Base-by-base conservation (phyloP, 64 coral and sea anemone species). In the Cladopsammia gracilis region DNA sequence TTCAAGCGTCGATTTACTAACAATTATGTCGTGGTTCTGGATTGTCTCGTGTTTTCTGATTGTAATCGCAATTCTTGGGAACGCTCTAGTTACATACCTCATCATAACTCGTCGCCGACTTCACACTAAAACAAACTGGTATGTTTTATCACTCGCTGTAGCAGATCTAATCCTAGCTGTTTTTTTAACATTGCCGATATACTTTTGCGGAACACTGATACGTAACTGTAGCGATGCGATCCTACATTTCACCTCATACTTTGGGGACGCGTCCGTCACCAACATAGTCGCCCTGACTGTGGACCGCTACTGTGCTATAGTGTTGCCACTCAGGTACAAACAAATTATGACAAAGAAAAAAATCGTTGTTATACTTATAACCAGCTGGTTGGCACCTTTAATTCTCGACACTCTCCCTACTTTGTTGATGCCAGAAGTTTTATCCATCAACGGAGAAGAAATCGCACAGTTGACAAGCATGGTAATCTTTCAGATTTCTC, bases 91-190 rank as follows among this genome's bases (percentile, higher is more conserved):
- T 20, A 75, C 46, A 48, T 75, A 75, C 8, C 43, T 75, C 46
- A 75, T 75, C 44, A 48, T 75, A 15, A 48, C 72, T 16, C 72
- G 72, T 12, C 43, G 18, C 5, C 72, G 46, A 6, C 72, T 75
- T 48, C 72, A 45, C 16, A 75, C 72, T 7, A 75, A 75, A 75
- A 18, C 72, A 75, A 75, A 75, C 72, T 75, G 72, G 72, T 75
- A 47, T 48, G 44, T 75, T 6, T 47, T 75, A 8, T 75, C 72
- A 49, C 45, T 75, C 44, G 72, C 72, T 12, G 16, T 49, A 18
- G 72, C 72, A 6, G 72, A 75, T 75, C 72, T 75, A 34, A 19
- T 16, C 13, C 47, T 75, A 49, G 72, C 15, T 16, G 43, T 13
- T 8, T 16, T 75, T 19, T 49, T 75, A 47, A 49, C 47, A 44